Percentiles rank a stretch among this genome's conserved stretches.
Evolutionary conservation across 2,797 vertebrate species (phyloP).

Genomic region (Anguilla obscura): DNA sequence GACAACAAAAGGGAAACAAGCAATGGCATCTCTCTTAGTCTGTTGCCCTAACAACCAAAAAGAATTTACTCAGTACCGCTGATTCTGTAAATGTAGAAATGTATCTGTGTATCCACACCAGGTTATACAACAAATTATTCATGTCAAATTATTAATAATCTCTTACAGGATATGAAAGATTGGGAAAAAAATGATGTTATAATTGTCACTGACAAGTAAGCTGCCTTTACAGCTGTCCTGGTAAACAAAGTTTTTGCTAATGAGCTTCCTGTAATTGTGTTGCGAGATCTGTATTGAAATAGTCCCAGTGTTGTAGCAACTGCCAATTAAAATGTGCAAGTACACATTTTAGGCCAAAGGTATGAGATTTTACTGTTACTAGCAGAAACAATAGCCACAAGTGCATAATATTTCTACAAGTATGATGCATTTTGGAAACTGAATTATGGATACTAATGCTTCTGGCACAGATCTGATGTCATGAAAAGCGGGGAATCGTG

Average conservation of each 20-base stretch:
- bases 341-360: background rate
- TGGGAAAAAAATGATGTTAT: too few relatives aligned
- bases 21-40: background rate
- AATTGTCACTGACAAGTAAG: background rate
- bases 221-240: background rate
- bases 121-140: background rate
- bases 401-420: background rate
- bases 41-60: conserved; percentile 14
- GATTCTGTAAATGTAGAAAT: background rate
- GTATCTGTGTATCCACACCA: background rate
- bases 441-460: background rate
- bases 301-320: background rate
- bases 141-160: too few relatives aligned
- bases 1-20: background rate
- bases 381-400: background rate
- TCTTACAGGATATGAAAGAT: too few relatives aligned
- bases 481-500: background rate
- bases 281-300: background rate
- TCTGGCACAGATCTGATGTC: background rate
- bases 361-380: background rate
- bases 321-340: background rate
- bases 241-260: background rate
- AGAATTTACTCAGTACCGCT: background rate
- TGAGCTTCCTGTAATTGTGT: background rate
- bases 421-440: background rate